These are phyloP conservation scores for Malacoraja senta DNA, from an alignment of 2,797 vertebrate species.

Conservation along the genomic window DNA sequence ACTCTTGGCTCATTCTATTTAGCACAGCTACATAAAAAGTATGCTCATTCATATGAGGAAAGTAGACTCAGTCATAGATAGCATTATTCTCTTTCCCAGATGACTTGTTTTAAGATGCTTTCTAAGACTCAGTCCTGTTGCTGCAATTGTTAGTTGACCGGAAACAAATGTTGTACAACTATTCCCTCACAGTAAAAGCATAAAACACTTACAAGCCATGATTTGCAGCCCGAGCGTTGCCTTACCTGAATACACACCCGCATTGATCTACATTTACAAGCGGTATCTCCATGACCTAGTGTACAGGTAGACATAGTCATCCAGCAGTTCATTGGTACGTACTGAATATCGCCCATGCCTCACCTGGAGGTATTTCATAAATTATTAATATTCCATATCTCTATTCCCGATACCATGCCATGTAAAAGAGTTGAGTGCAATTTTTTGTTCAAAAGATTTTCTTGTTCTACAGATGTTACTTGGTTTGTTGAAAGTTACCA, in stretches of 20 bases:
- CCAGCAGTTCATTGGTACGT: background rate
- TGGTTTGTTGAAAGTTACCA: slow-evolving; percentile 9
- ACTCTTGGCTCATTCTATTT: no score
- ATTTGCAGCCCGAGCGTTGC: background rate
- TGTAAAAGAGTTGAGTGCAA: background rate
- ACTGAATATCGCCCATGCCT: background rate
- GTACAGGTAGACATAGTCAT: background rate
- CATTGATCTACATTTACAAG: background rate
- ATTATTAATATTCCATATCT: no score
- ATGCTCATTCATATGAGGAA: no score
- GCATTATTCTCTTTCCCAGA: no score
- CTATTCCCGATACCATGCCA: background rate
- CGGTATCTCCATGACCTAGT: background rate
- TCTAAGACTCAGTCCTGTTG: background rate
- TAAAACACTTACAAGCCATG: background rate
- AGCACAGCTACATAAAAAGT: no score
- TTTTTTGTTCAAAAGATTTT: background rate
- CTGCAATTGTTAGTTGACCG: background rate
- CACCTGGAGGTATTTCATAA: background rate
- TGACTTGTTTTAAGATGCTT: background rate
- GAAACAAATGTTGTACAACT: background rate
- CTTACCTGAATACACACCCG: background rate
- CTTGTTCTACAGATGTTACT: background rate
- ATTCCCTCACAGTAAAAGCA: background rate
- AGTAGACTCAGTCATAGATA: no score